These are phyloP conservation scores for Myxocyprinus asiaticus DNA, from an alignment of 2,113 vertebrate species.

Conservation along the genomic window DNA sequence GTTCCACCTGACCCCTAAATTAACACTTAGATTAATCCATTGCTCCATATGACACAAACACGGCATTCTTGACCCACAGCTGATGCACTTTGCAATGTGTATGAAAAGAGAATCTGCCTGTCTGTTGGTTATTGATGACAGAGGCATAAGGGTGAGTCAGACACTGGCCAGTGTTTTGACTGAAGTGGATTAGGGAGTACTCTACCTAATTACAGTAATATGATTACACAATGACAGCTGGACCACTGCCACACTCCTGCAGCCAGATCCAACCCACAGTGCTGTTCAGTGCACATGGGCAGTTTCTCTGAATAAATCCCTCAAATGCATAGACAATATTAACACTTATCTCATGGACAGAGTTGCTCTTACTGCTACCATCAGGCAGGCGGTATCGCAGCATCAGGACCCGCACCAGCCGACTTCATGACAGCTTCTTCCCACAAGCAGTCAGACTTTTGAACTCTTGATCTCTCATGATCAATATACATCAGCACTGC, in stretches of 20 bases:
- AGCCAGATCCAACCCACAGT: background rate
- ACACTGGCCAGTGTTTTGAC: slow-evolving; percentile 44
- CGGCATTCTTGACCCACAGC: background rate
- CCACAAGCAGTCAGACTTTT: too few species aligned
- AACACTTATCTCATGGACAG: too few species aligned
- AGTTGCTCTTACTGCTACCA: too few species aligned
- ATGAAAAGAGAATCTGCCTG: slow-evolving; percentile 12
- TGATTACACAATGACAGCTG: slow-evolving; percentile 39
- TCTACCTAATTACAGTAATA: slow-evolving; percentile 51
- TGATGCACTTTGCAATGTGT: background rate
- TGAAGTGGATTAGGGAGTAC: slow-evolving; percentile 45
- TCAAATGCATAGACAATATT: too few species aligned
- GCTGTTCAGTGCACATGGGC: background rate
- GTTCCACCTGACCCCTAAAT: background rate
- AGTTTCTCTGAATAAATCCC: too few species aligned
- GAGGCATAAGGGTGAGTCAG: slow-evolving; percentile 18
- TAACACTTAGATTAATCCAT: background rate
- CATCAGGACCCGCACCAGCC: too few species aligned
- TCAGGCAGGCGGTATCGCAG: too few species aligned
- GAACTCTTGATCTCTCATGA: too few species aligned
- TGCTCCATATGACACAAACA: background rate
- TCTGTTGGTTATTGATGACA: slow-evolving; percentile 28
- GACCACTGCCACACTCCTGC: slow-evolving; percentile 33
- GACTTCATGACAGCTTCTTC: too few species aligned
- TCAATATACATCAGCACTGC: too few species aligned